Conservation (phyloP, 2,888 invertebrate species). For the Trachelus iudaicus region DNA sequence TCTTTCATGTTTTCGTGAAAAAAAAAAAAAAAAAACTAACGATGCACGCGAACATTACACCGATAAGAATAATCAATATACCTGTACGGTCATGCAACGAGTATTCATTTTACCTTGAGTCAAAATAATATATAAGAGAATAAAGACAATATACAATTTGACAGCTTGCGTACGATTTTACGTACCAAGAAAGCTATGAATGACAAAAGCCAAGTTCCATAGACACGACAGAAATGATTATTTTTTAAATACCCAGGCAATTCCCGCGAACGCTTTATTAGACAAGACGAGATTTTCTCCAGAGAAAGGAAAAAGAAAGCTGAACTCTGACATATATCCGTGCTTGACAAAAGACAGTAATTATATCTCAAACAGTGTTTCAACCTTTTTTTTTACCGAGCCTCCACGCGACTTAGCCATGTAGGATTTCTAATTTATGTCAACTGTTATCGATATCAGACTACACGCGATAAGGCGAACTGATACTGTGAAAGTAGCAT, state of each 20-base stretch:
- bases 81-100: neutral
- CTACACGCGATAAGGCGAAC: neutral
- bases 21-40: neutral
- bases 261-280: neutral
- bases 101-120: neutral
- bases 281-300: neutral
- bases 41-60: neutral
- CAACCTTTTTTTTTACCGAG: neutral
- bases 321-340: slow-evolving; percentile 19
- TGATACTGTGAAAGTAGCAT: neutral
- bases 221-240: neutral
- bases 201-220: neutral
- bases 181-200: neutral
- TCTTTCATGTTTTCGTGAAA: neutral
- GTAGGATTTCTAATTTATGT: neutral
- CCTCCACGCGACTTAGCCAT: too few species aligned
- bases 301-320: slow-evolving; percentile 22
- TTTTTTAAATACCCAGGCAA: neutral
- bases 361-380: neutral
- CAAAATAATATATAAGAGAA: neutral
- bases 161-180: neutral
- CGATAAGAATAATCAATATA: neutral
- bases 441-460: neutral
- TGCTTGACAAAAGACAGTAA: slow-evolving; percentile 21
- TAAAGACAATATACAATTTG: neutral